Conservation (phyloP, 2,797 vertebrate species). For the Chanos chanos region DNA sequence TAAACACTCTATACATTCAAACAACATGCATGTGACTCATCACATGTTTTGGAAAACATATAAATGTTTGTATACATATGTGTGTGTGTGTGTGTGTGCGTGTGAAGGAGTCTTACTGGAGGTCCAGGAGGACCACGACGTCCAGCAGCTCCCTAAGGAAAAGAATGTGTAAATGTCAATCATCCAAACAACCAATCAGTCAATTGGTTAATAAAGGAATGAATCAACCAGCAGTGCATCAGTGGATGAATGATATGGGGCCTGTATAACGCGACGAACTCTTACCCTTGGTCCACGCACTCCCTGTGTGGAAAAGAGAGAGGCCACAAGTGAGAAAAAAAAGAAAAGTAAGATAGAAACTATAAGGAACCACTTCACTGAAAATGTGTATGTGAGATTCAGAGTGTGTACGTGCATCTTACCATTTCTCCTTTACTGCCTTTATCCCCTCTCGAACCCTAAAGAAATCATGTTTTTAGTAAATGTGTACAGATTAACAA, state of each 20-base stretch:
- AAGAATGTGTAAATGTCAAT: too few species aligned
- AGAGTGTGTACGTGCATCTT: conserved; percentile 52
- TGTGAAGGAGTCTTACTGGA: conserved; percentile 74
- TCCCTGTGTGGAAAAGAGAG: conserved; percentile 71
- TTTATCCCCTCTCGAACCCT: conserved; percentile 89
- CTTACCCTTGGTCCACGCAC: conserved; percentile 87
- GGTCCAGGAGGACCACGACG: conserved; percentile 85
- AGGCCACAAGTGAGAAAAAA: neutral
- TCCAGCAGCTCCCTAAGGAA: conserved; percentile 84
- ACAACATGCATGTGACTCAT: neutral
- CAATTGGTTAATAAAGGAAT: too few species aligned
- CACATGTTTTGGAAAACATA: neutral
- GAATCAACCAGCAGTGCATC: too few species aligned
- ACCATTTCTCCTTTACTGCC: conserved; percentile 86
- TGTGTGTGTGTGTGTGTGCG: neutral
- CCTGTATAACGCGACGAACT: conserved; percentile 19
- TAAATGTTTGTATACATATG: neutral
- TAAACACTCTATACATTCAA: conserved; percentile 9
- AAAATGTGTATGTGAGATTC: neutral
- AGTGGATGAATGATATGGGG: too few species aligned
- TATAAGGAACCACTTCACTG: neutral
- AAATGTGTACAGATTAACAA: neutral
- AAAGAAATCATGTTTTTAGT: conserved; percentile 42
- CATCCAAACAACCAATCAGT: neutral
- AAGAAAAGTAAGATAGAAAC: conserved; percentile 2